Conservation (phyloP, 1,140 invertebrate species). For the Drosophila sp. region DNA sequence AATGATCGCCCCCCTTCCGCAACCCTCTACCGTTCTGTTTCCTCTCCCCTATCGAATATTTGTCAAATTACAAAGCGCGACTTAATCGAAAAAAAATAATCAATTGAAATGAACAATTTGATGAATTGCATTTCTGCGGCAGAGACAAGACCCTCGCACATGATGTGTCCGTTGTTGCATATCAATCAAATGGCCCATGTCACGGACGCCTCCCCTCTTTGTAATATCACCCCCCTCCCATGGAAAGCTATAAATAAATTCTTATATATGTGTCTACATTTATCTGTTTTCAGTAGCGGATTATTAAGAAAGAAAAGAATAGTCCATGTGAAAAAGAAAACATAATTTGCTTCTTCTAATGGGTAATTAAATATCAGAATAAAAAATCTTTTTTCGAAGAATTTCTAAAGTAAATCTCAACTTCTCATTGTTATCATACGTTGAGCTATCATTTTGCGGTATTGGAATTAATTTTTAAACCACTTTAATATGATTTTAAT, state of each 20-base stretch:
- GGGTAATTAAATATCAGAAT: too few species aligned
- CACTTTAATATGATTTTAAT: too few species aligned
- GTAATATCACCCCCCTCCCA: background rate
- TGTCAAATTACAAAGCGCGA: constrained; percentile 34
- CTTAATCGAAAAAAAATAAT: constrained; percentile 54
- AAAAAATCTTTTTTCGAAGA: too few species aligned
- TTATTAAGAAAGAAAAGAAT: background rate
- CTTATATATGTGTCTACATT: background rate
- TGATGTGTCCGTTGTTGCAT: constrained; percentile 8
- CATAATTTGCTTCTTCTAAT: too few species aligned
- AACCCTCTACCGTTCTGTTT: background rate
- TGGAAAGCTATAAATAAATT: background rate
- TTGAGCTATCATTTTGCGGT: too few species aligned
- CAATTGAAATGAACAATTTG: constrained; percentile 64
- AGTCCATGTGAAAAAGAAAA: too few species aligned
- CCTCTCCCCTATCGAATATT: background rate
- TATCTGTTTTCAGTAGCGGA: background rate
- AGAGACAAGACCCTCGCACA: constrained; percentile 15
- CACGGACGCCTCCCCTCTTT: background rate
- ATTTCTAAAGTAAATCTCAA: too few species aligned
- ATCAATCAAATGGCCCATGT: constrained; percentile 10
- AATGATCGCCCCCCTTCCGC: background rate
- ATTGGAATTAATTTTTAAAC: too few species aligned
- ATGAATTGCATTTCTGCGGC: constrained; percentile 62
- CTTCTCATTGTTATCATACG: too few species aligned